Evolutionary conservation across 2,113 vertebrate genomes (phyloP).

Genomic region (Tapirus terrestris): DNA sequence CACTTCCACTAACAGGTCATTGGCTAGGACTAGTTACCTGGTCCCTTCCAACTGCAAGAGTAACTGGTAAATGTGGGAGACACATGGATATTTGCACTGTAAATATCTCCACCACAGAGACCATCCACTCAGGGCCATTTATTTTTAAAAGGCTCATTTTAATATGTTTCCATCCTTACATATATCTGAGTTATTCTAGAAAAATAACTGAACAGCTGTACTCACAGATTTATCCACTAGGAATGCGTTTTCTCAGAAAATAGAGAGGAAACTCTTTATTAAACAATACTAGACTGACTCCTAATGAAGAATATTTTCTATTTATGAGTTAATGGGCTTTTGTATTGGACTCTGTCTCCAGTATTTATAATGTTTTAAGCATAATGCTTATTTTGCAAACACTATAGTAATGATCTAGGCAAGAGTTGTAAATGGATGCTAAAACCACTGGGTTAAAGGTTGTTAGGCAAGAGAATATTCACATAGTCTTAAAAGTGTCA

Average conservation of each 20-base stretch:
- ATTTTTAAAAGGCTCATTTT: background rate
- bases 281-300: background rate
- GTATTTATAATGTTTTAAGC: background rate
- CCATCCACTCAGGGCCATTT: background rate
- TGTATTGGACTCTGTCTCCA: background rate
- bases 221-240: background rate
- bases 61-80: background rate
- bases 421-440: background rate
- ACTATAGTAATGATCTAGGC: background rate
- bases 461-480: background rate
- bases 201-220: background rate
- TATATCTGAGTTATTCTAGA: slow-evolving; percentile 27
- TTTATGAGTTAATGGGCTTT: background rate
- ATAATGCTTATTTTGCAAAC: slow-evolving; percentile 3
- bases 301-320: slow-evolving; percentile 13
- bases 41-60: background rate
- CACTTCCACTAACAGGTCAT: background rate
- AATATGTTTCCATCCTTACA: background rate
- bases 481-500: background rate
- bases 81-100: background rate
- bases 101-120: background rate
- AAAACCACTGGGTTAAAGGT: background rate
- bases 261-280: background rate
- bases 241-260: background rate
- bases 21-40: background rate